These are phyloP conservation scores for Maniola hyperantus DNA, from an alignment of 2,888 invertebrate species.

Conservation along the genomic window DNA sequence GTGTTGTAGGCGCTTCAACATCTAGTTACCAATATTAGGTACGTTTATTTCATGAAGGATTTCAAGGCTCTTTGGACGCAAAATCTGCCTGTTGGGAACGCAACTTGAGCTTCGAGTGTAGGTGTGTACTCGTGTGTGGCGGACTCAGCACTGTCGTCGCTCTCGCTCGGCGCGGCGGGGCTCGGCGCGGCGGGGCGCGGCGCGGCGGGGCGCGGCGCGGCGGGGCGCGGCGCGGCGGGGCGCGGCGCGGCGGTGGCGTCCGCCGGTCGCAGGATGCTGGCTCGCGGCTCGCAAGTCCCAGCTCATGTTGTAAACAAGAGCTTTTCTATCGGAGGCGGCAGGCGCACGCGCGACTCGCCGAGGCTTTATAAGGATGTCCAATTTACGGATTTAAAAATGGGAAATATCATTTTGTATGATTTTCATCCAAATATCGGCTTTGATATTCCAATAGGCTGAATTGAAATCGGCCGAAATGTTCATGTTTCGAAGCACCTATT, in stretches of 20 bases:
- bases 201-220: no score
- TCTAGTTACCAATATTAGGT: no score
- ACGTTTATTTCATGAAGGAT: no score
- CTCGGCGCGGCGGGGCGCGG: background rate
- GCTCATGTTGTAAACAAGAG: conserved; percentile 77
- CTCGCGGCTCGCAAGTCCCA: no score
- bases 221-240: background rate
- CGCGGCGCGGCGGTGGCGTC: conserved; percentile 45
- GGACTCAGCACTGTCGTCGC: background rate
- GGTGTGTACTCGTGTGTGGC: background rate
- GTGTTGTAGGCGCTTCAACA: no score
- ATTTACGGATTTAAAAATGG: background rate
- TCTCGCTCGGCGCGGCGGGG: no score
- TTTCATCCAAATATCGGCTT: background rate
- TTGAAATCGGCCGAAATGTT: no score
- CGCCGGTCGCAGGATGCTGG: conserved; percentile 62
- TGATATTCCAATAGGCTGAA: background rate
- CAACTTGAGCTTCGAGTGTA: no score
- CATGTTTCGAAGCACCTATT: no score
- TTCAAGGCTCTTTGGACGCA: no score
- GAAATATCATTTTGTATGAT: no score
- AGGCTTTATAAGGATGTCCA: conserved; percentile 53
- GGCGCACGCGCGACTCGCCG: conserved; percentile 62
- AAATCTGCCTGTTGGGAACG: no score
- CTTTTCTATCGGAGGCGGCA: conserved; percentile 73